phyloP scores from a whole-genome alignment of 2,113 vertebrate genomes.

The Clinocottus analis region DNA sequence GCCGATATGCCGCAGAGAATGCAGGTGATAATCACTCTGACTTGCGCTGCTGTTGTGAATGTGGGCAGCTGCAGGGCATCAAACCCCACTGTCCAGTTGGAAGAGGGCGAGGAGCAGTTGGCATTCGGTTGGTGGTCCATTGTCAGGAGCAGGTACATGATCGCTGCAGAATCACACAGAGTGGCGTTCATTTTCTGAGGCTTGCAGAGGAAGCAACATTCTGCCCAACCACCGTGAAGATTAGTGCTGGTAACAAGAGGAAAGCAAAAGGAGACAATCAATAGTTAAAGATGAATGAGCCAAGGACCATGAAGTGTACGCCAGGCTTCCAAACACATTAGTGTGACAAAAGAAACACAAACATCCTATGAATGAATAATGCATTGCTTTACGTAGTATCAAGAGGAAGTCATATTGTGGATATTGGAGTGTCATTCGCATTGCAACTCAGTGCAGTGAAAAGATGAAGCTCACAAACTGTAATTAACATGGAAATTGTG shows the following conservation, averaged over 20 bases:
- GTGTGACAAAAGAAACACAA: background rate
- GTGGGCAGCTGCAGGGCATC: conserved; percentile 64
- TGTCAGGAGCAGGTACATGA: conserved; percentile 48
- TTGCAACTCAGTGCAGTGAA: conserved; percentile 16
- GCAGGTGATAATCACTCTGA: conserved; percentile 73
- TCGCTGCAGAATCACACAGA: conserved; percentile 36
- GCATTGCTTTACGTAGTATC: background rate
- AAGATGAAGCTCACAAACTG: conserved; percentile 17
- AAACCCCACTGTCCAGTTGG: conserved; percentile 46
- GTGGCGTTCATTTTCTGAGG: conserved; percentile 63
- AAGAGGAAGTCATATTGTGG: conserved; percentile 41
- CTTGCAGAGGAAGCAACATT: conserved; percentile 31
- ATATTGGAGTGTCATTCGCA: background rate
- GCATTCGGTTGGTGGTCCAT: conserved; percentile 35
- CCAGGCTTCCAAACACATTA: conserved; percentile 8
- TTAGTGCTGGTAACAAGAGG: conserved; percentile 31
- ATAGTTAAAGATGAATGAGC: conserved; percentile 20
- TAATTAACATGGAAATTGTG: background rate
- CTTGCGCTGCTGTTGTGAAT: conserved; percentile 75
- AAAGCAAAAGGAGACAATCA: conserved; percentile 10
- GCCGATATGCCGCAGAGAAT: conserved; percentile 70
- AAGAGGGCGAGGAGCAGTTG: conserved; percentile 41
- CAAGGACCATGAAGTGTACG: background rate
- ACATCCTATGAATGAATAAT: conserved; percentile 20
- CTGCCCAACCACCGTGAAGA: conserved; percentile 37